phyloP scores from a whole-genome alignment of 2,888 invertebrate genomes.

The Bellardia bayeri region DNA sequence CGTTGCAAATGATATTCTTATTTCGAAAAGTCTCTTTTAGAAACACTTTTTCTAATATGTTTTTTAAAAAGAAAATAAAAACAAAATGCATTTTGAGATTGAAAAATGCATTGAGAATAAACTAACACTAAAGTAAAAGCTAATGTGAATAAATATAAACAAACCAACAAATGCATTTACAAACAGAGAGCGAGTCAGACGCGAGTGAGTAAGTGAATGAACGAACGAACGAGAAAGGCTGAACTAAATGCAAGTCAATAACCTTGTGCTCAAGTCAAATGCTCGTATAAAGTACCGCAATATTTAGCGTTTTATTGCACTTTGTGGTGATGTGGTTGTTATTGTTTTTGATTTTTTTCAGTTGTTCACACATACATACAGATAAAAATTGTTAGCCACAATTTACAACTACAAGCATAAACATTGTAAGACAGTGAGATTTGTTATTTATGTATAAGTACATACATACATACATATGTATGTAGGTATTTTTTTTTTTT shows the following conservation, averaged over 20 bases:
- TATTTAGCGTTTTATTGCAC: constrained; percentile 66
- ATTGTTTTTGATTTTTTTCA: constrained; percentile 37
- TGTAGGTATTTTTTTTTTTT: constrained; percentile 36
- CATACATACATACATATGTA: constrained; percentile 32
- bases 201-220: constrained; percentile 67
- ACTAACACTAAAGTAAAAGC: constrained; percentile 14
- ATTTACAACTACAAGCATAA: constrained; percentile 53
- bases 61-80: neutral
- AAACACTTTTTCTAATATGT: neutral
- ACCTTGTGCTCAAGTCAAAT: constrained; percentile 64
- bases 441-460: constrained; percentile 40
- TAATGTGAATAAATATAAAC: constrained; percentile 47
- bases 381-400: constrained; percentile 54
- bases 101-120: constrained; percentile 56
- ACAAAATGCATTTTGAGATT: constrained; percentile 38
- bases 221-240: constrained; percentile 9
- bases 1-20: neutral
- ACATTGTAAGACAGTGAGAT: constrained; percentile 58
- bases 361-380: constrained; percentile 53
- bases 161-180: constrained; percentile 75
- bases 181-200: constrained; percentile 71
- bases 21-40: neutral
- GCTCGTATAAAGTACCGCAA: constrained; percentile 66
- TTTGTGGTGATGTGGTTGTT: constrained; percentile 41
- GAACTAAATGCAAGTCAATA: constrained; percentile 65